Conservation (phyloP, 2,797 vertebrate species). For the Clarias fuscus region DNA sequence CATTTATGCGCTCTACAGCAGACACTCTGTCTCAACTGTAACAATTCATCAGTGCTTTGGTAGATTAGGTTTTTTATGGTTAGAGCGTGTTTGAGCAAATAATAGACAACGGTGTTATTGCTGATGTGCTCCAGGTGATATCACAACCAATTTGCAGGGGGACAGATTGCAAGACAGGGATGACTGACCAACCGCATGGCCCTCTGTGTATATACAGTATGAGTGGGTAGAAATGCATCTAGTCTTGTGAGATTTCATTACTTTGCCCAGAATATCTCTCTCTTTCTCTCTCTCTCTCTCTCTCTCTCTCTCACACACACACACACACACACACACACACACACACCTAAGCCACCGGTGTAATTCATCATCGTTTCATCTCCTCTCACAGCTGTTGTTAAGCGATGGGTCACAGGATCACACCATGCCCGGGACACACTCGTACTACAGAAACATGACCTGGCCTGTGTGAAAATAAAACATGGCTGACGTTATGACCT, state of each 20-base stretch:
- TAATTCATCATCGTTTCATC: constrained; percentile 51
- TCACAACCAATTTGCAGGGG: constrained; percentile 54
- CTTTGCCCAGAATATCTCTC: constrained; percentile 11
- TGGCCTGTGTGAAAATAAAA: constrained; percentile 32
- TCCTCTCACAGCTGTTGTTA: constrained; percentile 38
- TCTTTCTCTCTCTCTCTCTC: background rate
- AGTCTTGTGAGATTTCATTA: constrained; percentile 41
- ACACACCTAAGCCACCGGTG: constrained; percentile 27
- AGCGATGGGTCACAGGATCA: constrained; percentile 29
- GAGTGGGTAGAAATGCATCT: constrained; percentile 37
- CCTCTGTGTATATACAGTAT: constrained; percentile 33
- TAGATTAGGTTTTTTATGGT: constrained; percentile 21
- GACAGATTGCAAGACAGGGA: constrained; percentile 54
- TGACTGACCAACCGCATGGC: constrained; percentile 40
- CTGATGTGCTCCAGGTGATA: constrained; percentile 50
- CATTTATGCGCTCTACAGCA: background rate
- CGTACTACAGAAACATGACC: constrained; percentile 46
- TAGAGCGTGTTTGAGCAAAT: constrained; percentile 25
- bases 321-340: constrained; percentile 35
- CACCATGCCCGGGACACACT: constrained; percentile 3
- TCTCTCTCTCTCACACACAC: constrained; percentile 14
- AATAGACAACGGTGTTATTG: constrained; percentile 44
- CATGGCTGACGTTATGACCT: constrained; percentile 2
- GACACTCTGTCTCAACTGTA: background rate
- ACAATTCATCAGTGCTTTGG: background rate